Percentiles rank a stretch among this genome's conserved stretches.
phyloP scores from a whole-genome alignment of 1,140 invertebrate genomes.

The Drosophila pandora region DNA sequence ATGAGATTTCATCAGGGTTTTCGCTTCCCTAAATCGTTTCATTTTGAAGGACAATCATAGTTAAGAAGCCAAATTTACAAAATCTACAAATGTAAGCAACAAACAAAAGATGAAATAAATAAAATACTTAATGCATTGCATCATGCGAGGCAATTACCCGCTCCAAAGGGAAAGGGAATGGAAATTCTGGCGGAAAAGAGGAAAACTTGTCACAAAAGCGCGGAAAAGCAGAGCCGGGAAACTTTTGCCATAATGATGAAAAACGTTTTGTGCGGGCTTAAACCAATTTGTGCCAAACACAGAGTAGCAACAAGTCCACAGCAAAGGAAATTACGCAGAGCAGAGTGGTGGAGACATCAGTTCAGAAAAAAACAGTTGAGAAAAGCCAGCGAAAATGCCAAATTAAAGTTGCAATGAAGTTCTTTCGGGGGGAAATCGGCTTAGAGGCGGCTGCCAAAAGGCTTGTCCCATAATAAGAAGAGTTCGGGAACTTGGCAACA shows the following conservation, averaged over 20 bases:
- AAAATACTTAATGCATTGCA: constrained; percentile 78
- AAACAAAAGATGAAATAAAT: constrained; percentile 37
- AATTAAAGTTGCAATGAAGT: constrained; percentile 69
- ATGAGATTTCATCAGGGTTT: background rate
- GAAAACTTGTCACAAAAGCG: constrained; percentile 74
- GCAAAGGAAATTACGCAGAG: constrained; percentile 1
- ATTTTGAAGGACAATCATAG: background rate
- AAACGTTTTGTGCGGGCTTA: constrained; percentile 77
- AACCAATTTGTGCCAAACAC: constrained; percentile 77
- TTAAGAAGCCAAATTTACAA: constrained; percentile 26
- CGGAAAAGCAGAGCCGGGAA: constrained; percentile 67
- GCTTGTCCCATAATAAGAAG: constrained; percentile 53
- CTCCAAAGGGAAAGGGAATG: constrained; percentile 6
- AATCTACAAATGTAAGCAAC: constrained; percentile 55
- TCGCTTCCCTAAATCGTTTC: too few relatives aligned
- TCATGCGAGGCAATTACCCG: constrained; percentile 77
- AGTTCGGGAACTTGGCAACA: constrained; percentile 17
- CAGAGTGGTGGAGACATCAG: too few relatives aligned
- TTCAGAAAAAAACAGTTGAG: background rate
- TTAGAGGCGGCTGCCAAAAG: constrained; percentile 56
- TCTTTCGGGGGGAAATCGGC: constrained; percentile 30
- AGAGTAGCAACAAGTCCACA: constrained; percentile 41
- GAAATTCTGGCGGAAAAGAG: constrained; percentile 20
- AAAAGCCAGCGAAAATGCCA: constrained; percentile 36
- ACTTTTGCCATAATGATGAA: constrained; percentile 68